phyloP scores from a whole-genome alignment of 2,888 invertebrate species.

The Barypeithes pellucidus region DNA sequence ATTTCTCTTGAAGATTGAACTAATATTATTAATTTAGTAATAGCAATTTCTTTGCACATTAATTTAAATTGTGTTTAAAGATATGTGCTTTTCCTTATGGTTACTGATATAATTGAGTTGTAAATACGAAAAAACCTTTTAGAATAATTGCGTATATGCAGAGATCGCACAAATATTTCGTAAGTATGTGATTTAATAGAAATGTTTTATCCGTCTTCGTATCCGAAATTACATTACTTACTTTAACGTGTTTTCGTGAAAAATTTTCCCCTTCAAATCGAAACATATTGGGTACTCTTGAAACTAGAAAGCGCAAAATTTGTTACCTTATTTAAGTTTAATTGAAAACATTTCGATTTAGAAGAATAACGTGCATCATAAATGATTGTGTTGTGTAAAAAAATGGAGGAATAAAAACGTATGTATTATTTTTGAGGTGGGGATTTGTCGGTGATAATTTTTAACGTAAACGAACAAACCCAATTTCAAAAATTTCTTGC shows the following conservation, averaged over 20 bases:
- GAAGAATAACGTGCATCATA: background rate
- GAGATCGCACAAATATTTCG: slow-evolving; percentile 5
- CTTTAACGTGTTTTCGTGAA: slow-evolving; percentile 10
- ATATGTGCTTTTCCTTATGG: background rate
- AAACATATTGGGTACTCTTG: slow-evolving; percentile 1
- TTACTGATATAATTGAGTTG: background rate
- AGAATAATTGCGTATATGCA: slow-evolving; percentile 13
- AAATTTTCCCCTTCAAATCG: slow-evolving; percentile 7
- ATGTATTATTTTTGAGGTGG: too few species aligned
- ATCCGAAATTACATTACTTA: slow-evolving; percentile 11
- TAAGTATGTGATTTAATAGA: slow-evolving; percentile 19
- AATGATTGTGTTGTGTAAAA: background rate
- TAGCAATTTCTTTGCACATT: too few species aligned
- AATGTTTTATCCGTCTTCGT: slow-evolving; percentile 7
- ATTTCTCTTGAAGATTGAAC: too few species aligned
- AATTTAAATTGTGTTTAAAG: background rate
- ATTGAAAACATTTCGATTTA: background rate
- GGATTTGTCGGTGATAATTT: too few species aligned
- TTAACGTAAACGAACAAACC: too few species aligned
- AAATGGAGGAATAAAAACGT: background rate
- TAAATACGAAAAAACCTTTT: slow-evolving; percentile 18
- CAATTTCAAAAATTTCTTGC: too few species aligned
- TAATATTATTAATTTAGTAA: too few species aligned
- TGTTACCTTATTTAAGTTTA: background rate
- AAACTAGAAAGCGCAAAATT: background rate